Percentiles rank a stretch among this genome's conserved stretches.
Conservation (phyloP, 1,140 invertebrate species). For the Drosophila equinoxialis region DNA sequence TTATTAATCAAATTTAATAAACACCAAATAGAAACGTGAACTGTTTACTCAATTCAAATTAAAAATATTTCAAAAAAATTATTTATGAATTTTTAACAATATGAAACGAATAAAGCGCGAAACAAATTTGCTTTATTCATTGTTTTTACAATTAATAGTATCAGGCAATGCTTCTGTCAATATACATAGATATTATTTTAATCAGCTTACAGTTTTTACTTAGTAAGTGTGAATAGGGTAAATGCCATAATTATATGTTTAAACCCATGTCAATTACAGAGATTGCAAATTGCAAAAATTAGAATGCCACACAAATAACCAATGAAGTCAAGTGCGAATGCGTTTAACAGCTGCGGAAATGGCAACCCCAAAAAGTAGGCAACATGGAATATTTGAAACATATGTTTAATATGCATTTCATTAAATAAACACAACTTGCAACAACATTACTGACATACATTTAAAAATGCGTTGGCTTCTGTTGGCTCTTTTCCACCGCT, state of each 20-base stretch:
- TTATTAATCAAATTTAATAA: too few species aligned
- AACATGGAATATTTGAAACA: slow-evolving; percentile 37
- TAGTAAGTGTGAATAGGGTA: not conserved
- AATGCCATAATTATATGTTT: not conserved
- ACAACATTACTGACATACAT: slow-evolving; percentile 41
- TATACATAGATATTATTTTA: too few species aligned
- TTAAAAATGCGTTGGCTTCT: slow-evolving; percentile 54
- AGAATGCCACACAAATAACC: not conserved
- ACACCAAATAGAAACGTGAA: too few species aligned
- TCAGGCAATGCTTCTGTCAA: too few species aligned
- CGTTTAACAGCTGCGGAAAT: slow-evolving; percentile 1
- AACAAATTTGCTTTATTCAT: too few species aligned
- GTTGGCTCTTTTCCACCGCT: slow-evolving; percentile 13
- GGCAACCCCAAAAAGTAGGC: not conserved
- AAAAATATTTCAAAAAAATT: too few species aligned
- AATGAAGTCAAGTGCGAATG: slow-evolving; percentile 3
- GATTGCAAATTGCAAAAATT: not conserved
- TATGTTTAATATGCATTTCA: slow-evolving; percentile 73
- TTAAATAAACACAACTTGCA: slow-evolving; percentile 71
- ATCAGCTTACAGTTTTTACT: not conserved
- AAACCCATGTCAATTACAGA: not conserved
- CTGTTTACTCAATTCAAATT: too few species aligned
- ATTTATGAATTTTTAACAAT: too few species aligned
- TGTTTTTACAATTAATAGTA: too few species aligned
- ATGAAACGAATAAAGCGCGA: too few species aligned